Conservation (phyloP, 2,113 vertebrate genomes). For the Neogobius melanostomus region DNA sequence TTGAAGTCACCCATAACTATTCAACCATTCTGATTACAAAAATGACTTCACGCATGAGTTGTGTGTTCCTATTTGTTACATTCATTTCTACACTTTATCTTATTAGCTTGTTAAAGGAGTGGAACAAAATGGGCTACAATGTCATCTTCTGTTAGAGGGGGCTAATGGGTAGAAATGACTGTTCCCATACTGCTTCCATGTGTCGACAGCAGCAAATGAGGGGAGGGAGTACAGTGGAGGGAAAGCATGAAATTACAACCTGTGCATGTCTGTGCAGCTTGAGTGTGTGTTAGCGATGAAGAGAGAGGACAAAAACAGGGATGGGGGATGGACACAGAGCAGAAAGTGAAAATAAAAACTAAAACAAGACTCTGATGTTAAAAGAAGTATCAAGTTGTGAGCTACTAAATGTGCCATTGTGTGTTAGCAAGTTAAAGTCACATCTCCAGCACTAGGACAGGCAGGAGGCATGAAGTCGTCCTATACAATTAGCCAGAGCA, state of each 20-base stretch:
- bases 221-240: constrained; percentile 50
- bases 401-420: constrained; percentile 40
- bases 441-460: constrained; percentile 37
- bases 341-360: constrained; percentile 76
- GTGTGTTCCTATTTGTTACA: constrained; percentile 31
- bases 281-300: constrained; percentile 30
- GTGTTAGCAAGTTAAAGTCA: constrained; percentile 27
- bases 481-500: constrained; percentile 61
- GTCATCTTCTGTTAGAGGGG: constrained; percentile 38
- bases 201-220: constrained; percentile 57
- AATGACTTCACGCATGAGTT: constrained; percentile 29
- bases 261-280: constrained; percentile 50
- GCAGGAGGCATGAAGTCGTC: constrained; percentile 48
- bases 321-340: constrained; percentile 72
- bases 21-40: constrained; percentile 31
- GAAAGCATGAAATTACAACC: constrained; percentile 75
- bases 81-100: constrained; percentile 47
- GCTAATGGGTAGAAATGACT: constrained; percentile 56
- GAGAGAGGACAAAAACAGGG: constrained; percentile 57
- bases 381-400: constrained; percentile 39
- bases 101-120: constrained; percentile 46
- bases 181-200: constrained; percentile 50
- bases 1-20: constrained; percentile 33
- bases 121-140: constrained; percentile 44
- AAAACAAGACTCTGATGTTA: constrained; percentile 58